These are phyloP conservation scores for Tadarida brasiliensis DNA, from an alignment of 2,797 vertebrate species.

Conservation along the genomic window DNA sequence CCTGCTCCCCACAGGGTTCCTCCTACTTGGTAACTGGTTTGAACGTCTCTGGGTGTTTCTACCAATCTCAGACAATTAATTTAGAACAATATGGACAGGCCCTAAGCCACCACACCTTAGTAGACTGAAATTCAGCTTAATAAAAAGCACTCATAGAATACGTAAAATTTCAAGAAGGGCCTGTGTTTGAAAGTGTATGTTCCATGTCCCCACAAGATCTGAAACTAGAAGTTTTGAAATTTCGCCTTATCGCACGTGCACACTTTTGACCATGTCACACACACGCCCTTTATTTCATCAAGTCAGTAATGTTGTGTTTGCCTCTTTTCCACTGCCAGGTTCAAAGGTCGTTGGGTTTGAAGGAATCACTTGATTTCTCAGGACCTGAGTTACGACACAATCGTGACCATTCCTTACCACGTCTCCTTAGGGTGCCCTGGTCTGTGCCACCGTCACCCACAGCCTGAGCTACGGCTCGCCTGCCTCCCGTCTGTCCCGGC, in stretches of 20 bases:
- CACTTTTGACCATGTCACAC: neutral
- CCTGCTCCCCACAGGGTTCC: neutral
- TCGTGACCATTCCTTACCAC: fast-evolving
- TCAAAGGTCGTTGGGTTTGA: neutral
- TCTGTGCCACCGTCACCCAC: fast-evolving
- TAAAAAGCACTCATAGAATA: neutral
- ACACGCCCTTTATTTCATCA: neutral
- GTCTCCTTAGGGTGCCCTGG: neutral
- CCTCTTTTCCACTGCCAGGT: neutral
- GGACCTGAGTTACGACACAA: neutral
- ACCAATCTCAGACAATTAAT: neutral
- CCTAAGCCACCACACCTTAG: neutral
- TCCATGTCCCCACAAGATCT: neutral
- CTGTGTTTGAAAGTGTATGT: neutral
- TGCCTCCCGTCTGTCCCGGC: too few species aligned
- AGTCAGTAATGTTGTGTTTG: neutral
- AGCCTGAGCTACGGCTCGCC: fast-evolving
- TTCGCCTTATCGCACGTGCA: neutral
- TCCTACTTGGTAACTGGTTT: neutral
- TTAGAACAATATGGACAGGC: fast-evolving
- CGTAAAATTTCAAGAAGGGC: neutral
- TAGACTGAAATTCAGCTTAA: neutral
- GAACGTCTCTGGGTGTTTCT: neutral
- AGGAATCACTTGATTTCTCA: neutral
- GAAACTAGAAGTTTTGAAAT: neutral